Percentiles rank a stretch among this genome's conserved stretches.
Conservation (phyloP, 2,888 invertebrate genomes). For the Patella depressa region DNA sequence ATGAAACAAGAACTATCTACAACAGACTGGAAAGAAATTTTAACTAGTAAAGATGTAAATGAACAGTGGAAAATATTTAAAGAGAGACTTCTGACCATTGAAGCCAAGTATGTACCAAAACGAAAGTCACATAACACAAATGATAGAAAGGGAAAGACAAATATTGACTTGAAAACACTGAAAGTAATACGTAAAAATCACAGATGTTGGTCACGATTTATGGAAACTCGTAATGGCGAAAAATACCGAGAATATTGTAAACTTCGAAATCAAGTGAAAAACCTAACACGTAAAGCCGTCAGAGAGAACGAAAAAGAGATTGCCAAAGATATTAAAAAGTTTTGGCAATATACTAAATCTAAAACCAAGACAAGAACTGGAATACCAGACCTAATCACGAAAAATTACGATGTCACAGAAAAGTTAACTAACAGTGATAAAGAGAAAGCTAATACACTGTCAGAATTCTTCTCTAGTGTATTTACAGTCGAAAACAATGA, state of each 20-base stretch:
- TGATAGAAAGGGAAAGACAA: neutral
- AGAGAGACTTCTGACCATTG: neutral
- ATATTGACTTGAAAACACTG: neutral
- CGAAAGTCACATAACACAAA: neutral
- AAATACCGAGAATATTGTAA: slow-evolving; percentile 14
- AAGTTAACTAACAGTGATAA: neutral
- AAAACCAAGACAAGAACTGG: neutral
- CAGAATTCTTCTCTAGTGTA: slow-evolving; percentile 19
- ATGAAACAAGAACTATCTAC: neutral
- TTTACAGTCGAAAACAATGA: slow-evolving; percentile 13
- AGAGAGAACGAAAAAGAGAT: neutral
- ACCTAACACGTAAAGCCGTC: neutral
- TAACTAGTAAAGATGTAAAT: neutral
- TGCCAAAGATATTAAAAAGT: neutral
- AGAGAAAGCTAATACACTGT: slow-evolving; percentile 14
- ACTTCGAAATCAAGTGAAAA: neutral
- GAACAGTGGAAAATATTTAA: neutral
- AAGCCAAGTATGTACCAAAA: slow-evolving; percentile 1
- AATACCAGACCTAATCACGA: neutral
- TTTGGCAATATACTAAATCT: neutral
- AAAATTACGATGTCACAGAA: neutral
- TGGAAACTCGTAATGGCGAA: slow-evolving; percentile 23
- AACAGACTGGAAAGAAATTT: neutral
- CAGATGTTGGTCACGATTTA: slow-evolving; percentile 16
- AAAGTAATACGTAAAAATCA: slow-evolving; percentile 17